These are phyloP conservation scores for Halisarca cf. caerulea DNA, from an alignment of 37 sponge, comb jelly and placozoan genomes.

Conservation along the genomic window DNA sequence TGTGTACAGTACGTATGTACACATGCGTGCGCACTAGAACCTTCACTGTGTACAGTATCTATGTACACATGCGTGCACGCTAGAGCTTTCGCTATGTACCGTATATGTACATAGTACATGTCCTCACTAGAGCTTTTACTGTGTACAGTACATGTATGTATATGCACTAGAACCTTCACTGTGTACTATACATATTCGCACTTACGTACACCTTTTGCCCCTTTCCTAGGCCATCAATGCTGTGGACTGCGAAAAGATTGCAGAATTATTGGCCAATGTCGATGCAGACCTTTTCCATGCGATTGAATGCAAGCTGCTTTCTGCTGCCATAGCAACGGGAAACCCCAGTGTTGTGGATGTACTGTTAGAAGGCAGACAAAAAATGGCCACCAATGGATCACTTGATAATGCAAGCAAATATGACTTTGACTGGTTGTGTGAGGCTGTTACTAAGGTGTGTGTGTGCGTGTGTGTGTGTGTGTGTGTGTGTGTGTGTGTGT, in stretches of 20 bases:
- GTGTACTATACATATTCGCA: too few relatives aligned
- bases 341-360: neutral
- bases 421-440: constrained; percentile 72
- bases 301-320: neutral
- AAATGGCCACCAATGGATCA: constrained; percentile 22
- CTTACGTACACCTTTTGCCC: too few relatives aligned
- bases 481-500: constrained; percentile 17
- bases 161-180: too few relatives aligned
- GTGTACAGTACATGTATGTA: too few relatives aligned
- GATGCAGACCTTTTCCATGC: neutral
- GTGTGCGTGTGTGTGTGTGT: neutral
- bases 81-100: too few relatives aligned
- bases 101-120: too few relatives aligned
- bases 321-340: constrained; percentile 6
- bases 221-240: neutral
- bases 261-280: neutral
- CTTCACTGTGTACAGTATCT: too few relatives aligned
- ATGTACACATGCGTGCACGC: too few relatives aligned
- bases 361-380: neutral
- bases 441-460: constrained; percentile 67
- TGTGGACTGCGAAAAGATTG: neutral
- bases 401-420: constrained; percentile 18
- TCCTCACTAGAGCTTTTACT: too few relatives aligned
- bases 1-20: too few relatives aligned
- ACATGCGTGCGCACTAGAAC: too few relatives aligned